Evolutionary conservation across 2,797 vertebrate species (phyloP), one percentile per base, ranked within the genome.

Genomic region (Danio tinwini): DNA sequence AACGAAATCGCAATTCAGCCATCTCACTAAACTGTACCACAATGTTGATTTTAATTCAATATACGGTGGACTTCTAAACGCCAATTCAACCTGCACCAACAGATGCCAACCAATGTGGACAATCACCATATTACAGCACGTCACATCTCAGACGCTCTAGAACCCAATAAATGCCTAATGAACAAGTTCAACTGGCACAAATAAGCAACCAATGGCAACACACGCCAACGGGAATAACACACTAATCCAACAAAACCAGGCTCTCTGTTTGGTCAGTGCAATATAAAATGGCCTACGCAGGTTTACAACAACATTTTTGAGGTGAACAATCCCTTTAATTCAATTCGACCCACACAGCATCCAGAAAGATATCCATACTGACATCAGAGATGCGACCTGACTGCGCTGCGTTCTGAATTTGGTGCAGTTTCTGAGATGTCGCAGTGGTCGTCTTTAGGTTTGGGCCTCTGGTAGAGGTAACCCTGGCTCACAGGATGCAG

Each of bases 401-500:
- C 61, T 40, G 21, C 61, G 44, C 62, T 16, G 44, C 12, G 16
- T 62, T 74, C 44, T 45, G 19, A 67, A 67, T 67, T 29, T 19
- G 45, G 19, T 29, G 7, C 40, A 9, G 21, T 50, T 73, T 59
- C 42, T 74, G 16, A 16, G 44, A 49, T 44, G 50, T 29, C 3
- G 52, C 29, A 40, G 56, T 59, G 16, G 7, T 78, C 56, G 40
- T 75, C 47, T 56, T 84, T 93, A 97, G 17, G 94, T 94, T 87
- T 97, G 93, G 0, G 95, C 95, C 89, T 95, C 95, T 0, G 96
- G 96, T 69, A 97, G 93, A 58, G 95, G 93, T 76, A 94, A 91
- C 67, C 95, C 93, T 5, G 95, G 93, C 76, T 95, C 94, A 12
- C 88, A 81, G 2, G 86, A 73, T 11, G 85, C 72, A 0, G 89